Percentiles rank a stretch among this genome's conserved stretches.
phyloP scores from a whole-genome alignment of 2,113 vertebrate genomes.

The Caranx ignobilis region DNA sequence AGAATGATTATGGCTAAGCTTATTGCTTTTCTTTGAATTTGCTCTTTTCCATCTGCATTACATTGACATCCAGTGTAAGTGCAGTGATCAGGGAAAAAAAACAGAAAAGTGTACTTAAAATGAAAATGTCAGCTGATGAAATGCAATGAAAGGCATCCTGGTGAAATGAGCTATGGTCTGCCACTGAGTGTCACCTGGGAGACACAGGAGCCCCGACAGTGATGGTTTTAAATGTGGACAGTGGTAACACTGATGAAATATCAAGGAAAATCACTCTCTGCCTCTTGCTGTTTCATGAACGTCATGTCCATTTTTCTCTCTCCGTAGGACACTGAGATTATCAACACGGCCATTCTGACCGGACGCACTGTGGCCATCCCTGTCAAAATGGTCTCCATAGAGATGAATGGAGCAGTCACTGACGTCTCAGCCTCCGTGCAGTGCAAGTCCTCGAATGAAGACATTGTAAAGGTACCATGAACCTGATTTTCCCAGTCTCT shows the following conservation, averaged over 20 bases:
- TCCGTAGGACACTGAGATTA: slow-evolving; percentile 95
- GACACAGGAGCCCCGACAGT: slow-evolving; percentile 1
- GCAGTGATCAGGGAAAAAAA: not conserved
- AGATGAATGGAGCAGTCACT: slow-evolving; percentile 89
- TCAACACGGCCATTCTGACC: slow-evolving; percentile 97
- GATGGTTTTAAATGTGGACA: slow-evolving; percentile 37
- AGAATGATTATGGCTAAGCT: not conserved
- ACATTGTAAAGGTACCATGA: slow-evolving; percentile 93
- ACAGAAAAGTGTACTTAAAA: slow-evolving; percentile 21
- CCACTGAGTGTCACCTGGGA: slow-evolving; percentile 31
- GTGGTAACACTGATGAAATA: slow-evolving; percentile 55
- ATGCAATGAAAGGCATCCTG: slow-evolving; percentile 43
- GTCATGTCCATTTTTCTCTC: slow-evolving; percentile 4
- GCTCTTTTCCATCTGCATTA: slow-evolving; percentile 20
- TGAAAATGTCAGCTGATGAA: slow-evolving; percentile 66
- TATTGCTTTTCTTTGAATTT: slow-evolving; percentile 15
- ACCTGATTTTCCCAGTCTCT: slow-evolving; percentile 27
- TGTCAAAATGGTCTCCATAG: slow-evolving; percentile 96
- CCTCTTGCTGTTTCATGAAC: slow-evolving; percentile 34
- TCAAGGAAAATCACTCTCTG: slow-evolving; percentile 21
- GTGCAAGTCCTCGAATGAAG: slow-evolving; percentile 96
- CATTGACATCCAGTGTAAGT: not conserved
- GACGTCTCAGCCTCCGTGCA: slow-evolving; percentile 91
- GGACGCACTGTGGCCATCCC: slow-evolving; percentile 97
- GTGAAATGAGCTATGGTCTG: slow-evolving; percentile 30